A percentile compares a stretch with the other conserved stretches of the same genome.
Evolutionary conservation across 2,888 invertebrate genomes (phyloP).

Genomic region (Phyto melanocephala): DNA sequence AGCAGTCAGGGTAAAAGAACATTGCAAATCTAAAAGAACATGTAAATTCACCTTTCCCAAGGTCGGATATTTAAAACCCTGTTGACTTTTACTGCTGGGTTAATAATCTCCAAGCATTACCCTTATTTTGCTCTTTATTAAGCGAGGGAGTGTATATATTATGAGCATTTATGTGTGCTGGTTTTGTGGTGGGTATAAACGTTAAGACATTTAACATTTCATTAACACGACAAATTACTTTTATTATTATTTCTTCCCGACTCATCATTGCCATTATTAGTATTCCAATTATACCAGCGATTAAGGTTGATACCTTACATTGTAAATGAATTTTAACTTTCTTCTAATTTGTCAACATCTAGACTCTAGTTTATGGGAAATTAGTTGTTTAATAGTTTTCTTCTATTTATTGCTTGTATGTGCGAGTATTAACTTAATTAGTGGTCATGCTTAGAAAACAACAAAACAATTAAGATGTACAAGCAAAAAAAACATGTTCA

Average conservation of each 20-base stretch:
- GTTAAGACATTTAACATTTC: constrained; percentile 46
- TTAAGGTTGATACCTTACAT: constrained; percentile 34
- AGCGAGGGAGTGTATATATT: not conserved
- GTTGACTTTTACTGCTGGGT: too few species aligned
- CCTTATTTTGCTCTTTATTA: not conserved
- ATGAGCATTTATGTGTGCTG: not conserved
- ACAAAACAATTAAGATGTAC: constrained; percentile 25
- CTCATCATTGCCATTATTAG: constrained; percentile 32
- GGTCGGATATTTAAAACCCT: too few species aligned
- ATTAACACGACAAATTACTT: constrained; percentile 56
- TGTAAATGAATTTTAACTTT: not conserved
- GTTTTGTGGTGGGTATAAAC: constrained; percentile 25
- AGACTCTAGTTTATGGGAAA: not conserved
- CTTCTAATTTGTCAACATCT: constrained; percentile 17
- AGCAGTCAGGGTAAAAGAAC: too few species aligned
- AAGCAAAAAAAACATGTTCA: constrained; percentile 17
- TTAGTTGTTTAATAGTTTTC: constrained; percentile 23
- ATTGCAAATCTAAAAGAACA: too few species aligned
- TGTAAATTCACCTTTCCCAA: too few species aligned
- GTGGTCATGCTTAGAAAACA: constrained; percentile 28
- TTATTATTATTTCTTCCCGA: constrained; percentile 8
- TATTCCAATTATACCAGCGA: constrained; percentile 15
- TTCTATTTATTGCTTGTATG: not conserved
- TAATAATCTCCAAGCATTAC: not conserved
- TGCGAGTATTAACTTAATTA: constrained; percentile 39